Conservation (phyloP, 1,140 invertebrate species). For the Sitobion miscanthi region DNA sequence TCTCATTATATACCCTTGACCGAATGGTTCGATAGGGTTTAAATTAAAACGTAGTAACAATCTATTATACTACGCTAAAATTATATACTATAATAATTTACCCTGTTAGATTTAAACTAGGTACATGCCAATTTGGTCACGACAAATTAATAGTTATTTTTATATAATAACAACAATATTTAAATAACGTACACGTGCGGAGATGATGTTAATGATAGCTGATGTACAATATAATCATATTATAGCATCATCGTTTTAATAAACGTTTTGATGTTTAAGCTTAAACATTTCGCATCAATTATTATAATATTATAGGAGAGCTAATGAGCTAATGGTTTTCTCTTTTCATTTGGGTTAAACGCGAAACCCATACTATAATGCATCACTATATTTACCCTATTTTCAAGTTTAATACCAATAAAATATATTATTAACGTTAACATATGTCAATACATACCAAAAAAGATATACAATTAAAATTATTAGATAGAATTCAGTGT, state of each 20-base stretch:
- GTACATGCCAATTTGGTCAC: neutral
- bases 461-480: neutral
- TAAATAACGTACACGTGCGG: neutral
- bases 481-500: neutral
- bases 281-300: neutral
- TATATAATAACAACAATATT: neutral
- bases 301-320: neutral
- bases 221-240: neutral
- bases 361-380: neutral
- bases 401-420: neutral
- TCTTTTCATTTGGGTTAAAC: neutral
- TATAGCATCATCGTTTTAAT: neutral
- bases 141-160: neutral
- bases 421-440: neutral
- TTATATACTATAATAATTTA: neutral
- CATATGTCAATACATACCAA: neutral
- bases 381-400: neutral
- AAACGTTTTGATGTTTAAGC: neutral
- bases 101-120: neutral
- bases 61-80: neutral
- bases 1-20: neutral
- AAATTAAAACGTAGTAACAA: neutral
- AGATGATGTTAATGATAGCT: neutral
- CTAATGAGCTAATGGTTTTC: neutral
- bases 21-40: neutral